Evolutionary conservation across 2,113 vertebrate species (phyloP).

Genomic region (Gavialis gangeticus): DNA sequence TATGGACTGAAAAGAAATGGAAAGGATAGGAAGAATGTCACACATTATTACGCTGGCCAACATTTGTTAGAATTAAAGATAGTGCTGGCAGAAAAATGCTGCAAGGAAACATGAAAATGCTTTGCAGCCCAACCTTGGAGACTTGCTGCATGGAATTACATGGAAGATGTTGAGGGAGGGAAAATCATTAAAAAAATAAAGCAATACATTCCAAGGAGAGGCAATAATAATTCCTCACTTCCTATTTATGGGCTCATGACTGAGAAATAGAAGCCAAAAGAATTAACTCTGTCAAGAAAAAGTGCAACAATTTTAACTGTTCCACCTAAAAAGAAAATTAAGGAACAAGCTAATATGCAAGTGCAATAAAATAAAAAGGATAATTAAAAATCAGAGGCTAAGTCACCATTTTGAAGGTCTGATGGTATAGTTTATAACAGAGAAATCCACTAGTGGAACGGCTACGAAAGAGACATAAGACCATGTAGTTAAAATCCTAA

Average conservation of each 20-base stretch:
- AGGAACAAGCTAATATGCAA: neutral
- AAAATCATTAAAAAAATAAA: slow-evolving; percentile 41
- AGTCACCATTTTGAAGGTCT: neutral
- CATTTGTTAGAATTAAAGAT: slow-evolving; percentile 34
- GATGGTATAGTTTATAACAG: neutral
- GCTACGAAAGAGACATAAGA: rapidly evolving
- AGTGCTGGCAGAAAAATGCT: slow-evolving; percentile 39
- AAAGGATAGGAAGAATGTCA: slow-evolving; percentile 23
- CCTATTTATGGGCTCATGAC: neutral
- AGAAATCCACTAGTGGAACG: neutral
- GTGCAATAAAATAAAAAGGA: neutral
- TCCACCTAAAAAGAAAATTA: neutral
- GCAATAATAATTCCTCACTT: neutral
- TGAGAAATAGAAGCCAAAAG: neutral
- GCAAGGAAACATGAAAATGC: slow-evolving; percentile 49
- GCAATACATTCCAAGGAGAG: slow-evolving; percentile 1
- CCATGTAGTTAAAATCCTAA: neutral
- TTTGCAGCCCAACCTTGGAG: slow-evolving; percentile 37
- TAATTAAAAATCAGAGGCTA: neutral
- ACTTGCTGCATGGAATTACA: slow-evolving; percentile 25
- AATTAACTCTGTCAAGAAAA: slow-evolving; percentile 27
- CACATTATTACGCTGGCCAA: slow-evolving; percentile 50
- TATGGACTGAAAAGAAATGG: slow-evolving; percentile 13
- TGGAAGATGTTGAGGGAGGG: neutral
- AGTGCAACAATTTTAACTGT: neutral